These are phyloP conservation scores for Andricus grossulariae DNA, from an alignment of 1,140 invertebrate species.

Conservation along the genomic window DNA sequence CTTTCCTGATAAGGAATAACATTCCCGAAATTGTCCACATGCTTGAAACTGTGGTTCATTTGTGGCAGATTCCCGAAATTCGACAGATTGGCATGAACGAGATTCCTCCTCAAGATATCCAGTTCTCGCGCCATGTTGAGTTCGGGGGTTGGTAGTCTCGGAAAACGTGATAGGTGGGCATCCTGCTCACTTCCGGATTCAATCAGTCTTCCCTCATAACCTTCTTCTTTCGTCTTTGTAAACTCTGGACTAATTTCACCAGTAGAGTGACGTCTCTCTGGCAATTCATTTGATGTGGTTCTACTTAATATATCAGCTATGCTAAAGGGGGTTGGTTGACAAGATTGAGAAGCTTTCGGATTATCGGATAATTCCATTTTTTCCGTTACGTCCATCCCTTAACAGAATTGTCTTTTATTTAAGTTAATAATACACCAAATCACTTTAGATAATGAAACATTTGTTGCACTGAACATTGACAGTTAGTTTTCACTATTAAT, in stretches of 20 bases:
- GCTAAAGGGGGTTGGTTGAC: slow-evolving; percentile 71
- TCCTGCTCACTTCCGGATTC: slow-evolving; percentile 41
- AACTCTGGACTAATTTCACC: slow-evolving; percentile 48
- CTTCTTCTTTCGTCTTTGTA: slow-evolving; percentile 40
- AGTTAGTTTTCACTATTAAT: no score
- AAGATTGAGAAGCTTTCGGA: slow-evolving; percentile 58
- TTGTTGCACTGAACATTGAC: no score
- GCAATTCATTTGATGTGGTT: slow-evolving; percentile 50
- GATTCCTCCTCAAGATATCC: slow-evolving; percentile 61
- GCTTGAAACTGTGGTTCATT: slow-evolving; percentile 60
- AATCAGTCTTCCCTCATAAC: slow-evolving; percentile 33
- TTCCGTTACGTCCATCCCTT: slow-evolving; percentile 42
- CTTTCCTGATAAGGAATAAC: slow-evolving; percentile 53
- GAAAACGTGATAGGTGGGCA: slow-evolving; percentile 45
- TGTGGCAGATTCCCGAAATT: slow-evolving; percentile 59
- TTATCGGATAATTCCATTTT: slow-evolving; percentile 56
- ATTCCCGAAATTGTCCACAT: slow-evolving; percentile 42
- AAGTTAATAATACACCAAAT: background rate
- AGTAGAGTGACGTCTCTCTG: slow-evolving; percentile 53
- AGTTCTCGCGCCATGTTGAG: slow-evolving; percentile 66
- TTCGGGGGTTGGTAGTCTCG: slow-evolving; percentile 61
- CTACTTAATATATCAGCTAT: slow-evolving; percentile 72
- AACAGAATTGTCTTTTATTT: background rate
- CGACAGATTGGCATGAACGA: slow-evolving; percentile 66
- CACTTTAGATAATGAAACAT: background rate